Evolutionary conservation across 2,888 invertebrate genomes (phyloP).

Genomic region (Alloplasta piceator): DNA sequence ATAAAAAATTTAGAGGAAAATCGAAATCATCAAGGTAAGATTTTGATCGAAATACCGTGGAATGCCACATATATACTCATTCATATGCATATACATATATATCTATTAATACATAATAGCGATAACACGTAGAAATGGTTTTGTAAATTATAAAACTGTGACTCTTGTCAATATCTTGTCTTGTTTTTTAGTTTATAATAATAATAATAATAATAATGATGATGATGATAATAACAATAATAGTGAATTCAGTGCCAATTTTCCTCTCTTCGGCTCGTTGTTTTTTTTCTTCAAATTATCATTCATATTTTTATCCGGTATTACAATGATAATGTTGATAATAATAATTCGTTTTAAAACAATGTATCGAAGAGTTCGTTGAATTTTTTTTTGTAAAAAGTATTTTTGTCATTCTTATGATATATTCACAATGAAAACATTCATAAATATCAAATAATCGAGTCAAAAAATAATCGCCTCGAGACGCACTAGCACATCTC

Average conservation of each 20-base stretch:
- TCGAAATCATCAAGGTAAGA: too few species aligned
- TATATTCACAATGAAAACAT: constrained; percentile 77
- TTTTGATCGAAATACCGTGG: too few species aligned
- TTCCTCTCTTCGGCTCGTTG: too few species aligned
- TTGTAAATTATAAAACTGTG: constrained; percentile 77
- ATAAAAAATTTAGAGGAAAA: too few species aligned
- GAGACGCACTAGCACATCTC: constrained; percentile 70
- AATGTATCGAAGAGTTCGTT: constrained; percentile 16
- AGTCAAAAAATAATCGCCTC: constrained; percentile 77
- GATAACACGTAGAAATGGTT: constrained; percentile 80
- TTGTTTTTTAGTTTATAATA: constrained; percentile 9
- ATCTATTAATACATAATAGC: constrained; percentile 71
- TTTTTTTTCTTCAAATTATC: background rate
- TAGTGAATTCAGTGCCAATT: background rate
- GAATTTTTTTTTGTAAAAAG: constrained; percentile 15
- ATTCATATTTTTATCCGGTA: too few species aligned
- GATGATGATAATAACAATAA: background rate
- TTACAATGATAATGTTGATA: too few species aligned
- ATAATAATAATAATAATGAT: constrained; percentile 6
- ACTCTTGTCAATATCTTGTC: constrained; percentile 56
- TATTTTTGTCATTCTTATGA: constrained; percentile 69
- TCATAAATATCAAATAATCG: constrained; percentile 78
- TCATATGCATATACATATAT: too few species aligned
- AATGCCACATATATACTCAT: too few species aligned
- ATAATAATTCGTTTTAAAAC: background rate